Evolutionary conservation across 53 echinoderm and acorn worm species (phyloP).

Genomic region (Arbacia lixula): DNA sequence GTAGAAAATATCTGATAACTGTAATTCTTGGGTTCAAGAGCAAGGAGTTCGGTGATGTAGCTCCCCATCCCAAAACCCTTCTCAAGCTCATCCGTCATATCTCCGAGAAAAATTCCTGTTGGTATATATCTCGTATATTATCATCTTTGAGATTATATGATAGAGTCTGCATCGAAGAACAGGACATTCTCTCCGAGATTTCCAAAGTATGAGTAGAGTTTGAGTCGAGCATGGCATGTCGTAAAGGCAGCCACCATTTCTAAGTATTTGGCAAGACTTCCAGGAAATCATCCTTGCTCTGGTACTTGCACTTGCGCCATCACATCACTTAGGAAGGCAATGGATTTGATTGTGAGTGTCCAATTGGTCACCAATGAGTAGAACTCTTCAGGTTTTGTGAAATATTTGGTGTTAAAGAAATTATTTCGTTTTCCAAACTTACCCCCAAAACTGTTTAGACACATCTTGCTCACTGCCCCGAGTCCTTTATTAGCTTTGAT

Average conservation of each 20-base stretch:
- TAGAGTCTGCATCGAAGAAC: slow-evolving; percentile 51
- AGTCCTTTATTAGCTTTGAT: slow-evolving; percentile 57
- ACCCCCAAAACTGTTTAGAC: slow-evolving; percentile 69
- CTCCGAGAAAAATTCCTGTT: slow-evolving; percentile 47
- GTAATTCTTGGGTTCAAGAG: slow-evolving; percentile 55
- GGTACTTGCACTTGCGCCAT: slow-evolving; percentile 13
- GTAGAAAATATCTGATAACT: slow-evolving; percentile 51
- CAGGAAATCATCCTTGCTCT: background rate
- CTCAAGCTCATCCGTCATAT: slow-evolving; percentile 59
- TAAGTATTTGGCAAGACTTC: slow-evolving; percentile 26
- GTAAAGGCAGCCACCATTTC: slow-evolving; percentile 39
- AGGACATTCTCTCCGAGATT: slow-evolving; percentile 29
- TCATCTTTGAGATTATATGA: slow-evolving; percentile 48
- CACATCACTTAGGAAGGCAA: background rate
- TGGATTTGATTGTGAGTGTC: background rate
- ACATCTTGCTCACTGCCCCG: slow-evolving; percentile 58
- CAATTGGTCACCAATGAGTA: background rate
- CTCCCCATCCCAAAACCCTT: slow-evolving; percentile 54
- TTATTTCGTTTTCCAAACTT: slow-evolving; percentile 60
- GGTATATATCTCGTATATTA: background rate
- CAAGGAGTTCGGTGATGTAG: slow-evolving; percentile 34
- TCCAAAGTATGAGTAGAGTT: slow-evolving; percentile 44
- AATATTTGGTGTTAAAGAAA: background rate
- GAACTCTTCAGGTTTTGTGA: background rate
- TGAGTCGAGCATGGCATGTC: slow-evolving; percentile 44